phyloP scores from a whole-genome alignment of 2,888 invertebrate species.

The Zaprionus bogoriensis region DNA sequence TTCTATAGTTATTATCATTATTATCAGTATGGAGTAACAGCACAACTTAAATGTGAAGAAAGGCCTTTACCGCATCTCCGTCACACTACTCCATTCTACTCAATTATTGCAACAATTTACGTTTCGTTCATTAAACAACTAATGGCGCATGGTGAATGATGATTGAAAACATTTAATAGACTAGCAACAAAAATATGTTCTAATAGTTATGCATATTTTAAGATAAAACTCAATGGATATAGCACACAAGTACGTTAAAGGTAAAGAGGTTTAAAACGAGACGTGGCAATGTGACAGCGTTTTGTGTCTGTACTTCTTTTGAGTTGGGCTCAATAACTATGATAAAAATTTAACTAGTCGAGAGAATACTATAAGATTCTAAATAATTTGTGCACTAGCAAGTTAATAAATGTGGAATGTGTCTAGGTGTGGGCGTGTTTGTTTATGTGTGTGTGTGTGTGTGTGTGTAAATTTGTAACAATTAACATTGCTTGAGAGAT shows the following conservation, averaged over 20 bases:
- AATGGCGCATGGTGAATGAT: slow-evolving; percentile 59
- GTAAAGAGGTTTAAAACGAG: neutral
- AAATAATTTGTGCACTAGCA: slow-evolving; percentile 40
- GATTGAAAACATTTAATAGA: slow-evolving; percentile 49
- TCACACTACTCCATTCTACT: slow-evolving; percentile 21
- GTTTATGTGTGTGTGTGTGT: neutral
- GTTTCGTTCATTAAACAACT: slow-evolving; percentile 36
- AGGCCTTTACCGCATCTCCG: slow-evolving; percentile 44
- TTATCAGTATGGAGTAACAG: slow-evolving; percentile 44
- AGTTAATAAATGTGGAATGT: slow-evolving; percentile 17
- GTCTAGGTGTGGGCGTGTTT: slow-evolving; percentile 3
- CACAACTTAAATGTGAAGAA: slow-evolving; percentile 65
- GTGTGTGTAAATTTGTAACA: slow-evolving; percentile 63
- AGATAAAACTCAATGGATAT: slow-evolving; percentile 29
- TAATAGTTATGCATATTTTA: slow-evolving; percentile 41
- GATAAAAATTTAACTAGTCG: slow-evolving; percentile 24
- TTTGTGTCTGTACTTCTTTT: neutral
- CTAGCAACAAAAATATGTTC: slow-evolving; percentile 60
- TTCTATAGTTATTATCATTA: slow-evolving; percentile 17
- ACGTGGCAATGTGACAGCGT: slow-evolving; percentile 1
- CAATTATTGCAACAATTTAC: slow-evolving; percentile 69
- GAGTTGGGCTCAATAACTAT: slow-evolving; percentile 21
- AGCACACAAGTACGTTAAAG: slow-evolving; percentile 35
- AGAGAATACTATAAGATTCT: slow-evolving; percentile 25
- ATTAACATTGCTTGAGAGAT: slow-evolving; percentile 66